Conservation (phyloP, 1,140 invertebrate genomes). For the Sycophaga agraensis region DNA sequence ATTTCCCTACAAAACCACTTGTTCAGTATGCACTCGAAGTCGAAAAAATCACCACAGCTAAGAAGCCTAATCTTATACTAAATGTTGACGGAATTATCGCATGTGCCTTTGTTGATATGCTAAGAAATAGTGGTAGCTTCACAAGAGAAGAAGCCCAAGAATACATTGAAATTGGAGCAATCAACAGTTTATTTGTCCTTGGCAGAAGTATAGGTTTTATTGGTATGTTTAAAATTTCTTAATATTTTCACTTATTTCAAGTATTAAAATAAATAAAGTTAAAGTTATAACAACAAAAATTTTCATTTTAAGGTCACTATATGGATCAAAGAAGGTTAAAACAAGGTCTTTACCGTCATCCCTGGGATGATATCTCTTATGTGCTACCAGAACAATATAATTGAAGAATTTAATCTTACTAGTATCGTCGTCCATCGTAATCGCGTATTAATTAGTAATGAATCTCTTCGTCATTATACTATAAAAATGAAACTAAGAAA, state of each 20-base stretch:
- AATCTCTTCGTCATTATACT: slow-evolving; percentile 25
- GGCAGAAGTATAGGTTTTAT: slow-evolving; percentile 99
- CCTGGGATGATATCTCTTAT: slow-evolving; percentile 99
- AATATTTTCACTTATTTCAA: neutral
- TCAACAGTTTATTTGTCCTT: slow-evolving; percentile 98
- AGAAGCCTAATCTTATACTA: slow-evolving; percentile 98
- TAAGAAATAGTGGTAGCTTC: slow-evolving; percentile 89
- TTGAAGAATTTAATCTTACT: slow-evolving; percentile 31
- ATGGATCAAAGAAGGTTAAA: slow-evolving; percentile 98
- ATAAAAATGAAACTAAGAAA: slow-evolving; percentile 5
- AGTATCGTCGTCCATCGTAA: slow-evolving; percentile 22
- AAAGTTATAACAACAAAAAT: too few relatives aligned
- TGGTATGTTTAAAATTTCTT: slow-evolving; percentile 61
- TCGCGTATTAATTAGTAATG: slow-evolving; percentile 12
- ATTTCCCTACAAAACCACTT: slow-evolving; percentile 91
- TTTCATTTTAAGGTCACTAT: slow-evolving; percentile 75
- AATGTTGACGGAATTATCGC: slow-evolving; percentile 99
- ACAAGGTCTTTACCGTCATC: slow-evolving; percentile 98
- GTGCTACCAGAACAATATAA: slow-evolving; percentile 83
- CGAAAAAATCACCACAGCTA: slow-evolving; percentile 98
- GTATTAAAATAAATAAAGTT: too few relatives aligned
- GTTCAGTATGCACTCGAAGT: slow-evolving; percentile 95
- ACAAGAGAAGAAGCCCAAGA: slow-evolving; percentile 97
- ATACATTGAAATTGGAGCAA: slow-evolving; percentile 95
- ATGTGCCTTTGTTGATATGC: slow-evolving; percentile 94